These are phyloP conservation scores for Vesta saturnalis DNA, from an alignment of 2,888 invertebrate species.

Conservation along the genomic window DNA sequence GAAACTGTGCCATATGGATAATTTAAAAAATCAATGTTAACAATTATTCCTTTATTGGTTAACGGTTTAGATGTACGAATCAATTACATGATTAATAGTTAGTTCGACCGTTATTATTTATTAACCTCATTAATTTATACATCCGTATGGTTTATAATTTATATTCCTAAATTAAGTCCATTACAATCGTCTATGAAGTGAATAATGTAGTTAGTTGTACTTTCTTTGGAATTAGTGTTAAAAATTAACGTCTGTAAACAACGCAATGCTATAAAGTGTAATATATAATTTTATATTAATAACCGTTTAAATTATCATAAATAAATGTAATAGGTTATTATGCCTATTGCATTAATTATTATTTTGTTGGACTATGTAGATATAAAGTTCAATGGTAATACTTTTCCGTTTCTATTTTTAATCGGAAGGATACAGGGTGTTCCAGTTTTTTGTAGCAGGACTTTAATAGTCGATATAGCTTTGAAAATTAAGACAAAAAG, in stretches of 20 bases:
- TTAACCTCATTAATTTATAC: constrained; percentile 1
- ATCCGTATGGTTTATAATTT: not conserved
- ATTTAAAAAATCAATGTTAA: not conserved
- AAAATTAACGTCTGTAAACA: not conserved
- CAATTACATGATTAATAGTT: not conserved
- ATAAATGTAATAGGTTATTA: too few species aligned
- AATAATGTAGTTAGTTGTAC: not conserved
- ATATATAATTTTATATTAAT: too few species aligned
- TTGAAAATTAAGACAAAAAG: too few species aligned
- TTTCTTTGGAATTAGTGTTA: not conserved
- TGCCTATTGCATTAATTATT: too few species aligned
- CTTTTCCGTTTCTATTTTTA: too few species aligned
- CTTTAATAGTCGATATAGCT: too few species aligned
- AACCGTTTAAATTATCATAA: too few species aligned
- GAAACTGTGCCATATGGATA: not conserved
- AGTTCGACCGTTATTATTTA: not conserved
- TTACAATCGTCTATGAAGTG: not conserved
- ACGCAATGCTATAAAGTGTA: not conserved
- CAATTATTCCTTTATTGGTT: not conserved
- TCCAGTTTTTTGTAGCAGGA: too few species aligned
- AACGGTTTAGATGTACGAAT: not conserved
- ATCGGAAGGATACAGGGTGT: too few species aligned
- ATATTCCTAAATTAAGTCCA: not conserved
- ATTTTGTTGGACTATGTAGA: too few species aligned
- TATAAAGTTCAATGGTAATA: too few species aligned